These are phyloP conservation scores for Nemapogon koenigi DNA, from an alignment of 2,888 invertebrate species.

Conservation along the genomic window DNA sequence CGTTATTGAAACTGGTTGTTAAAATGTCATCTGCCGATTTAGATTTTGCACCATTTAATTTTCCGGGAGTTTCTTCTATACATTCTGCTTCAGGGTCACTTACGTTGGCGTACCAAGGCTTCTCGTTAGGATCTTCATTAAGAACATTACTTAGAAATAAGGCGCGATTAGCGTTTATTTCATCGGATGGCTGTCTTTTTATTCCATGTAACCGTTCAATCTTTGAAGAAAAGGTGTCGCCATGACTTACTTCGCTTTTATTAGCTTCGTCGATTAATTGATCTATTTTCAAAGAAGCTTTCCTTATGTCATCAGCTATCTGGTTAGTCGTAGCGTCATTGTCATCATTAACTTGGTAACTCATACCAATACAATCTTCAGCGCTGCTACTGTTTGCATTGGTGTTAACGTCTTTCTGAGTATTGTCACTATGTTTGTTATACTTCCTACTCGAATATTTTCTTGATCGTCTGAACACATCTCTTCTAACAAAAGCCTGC, in stretches of 20 bases:
- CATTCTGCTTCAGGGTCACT: conserved; percentile 55
- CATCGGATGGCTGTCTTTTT: conserved; percentile 53
- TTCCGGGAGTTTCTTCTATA: conserved; percentile 33
- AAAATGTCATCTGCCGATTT: conserved; percentile 47
- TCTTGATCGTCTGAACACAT: conserved; percentile 55
- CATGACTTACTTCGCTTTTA: conserved; percentile 39
- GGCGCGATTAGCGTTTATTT: conserved; percentile 53
- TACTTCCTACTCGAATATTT: conserved; percentile 57
- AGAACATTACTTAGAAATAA: conserved; percentile 50
- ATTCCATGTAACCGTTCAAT: conserved; percentile 66
- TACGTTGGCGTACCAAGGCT: conserved; percentile 59
- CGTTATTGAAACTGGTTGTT: conserved; percentile 30
- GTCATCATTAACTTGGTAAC: conserved; percentile 60
- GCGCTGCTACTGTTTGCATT: conserved; percentile 49
- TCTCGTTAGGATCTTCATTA: conserved; percentile 42
- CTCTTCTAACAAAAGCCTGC: conserved; percentile 56
- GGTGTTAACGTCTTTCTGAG: conserved; percentile 39
- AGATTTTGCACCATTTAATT: conserved; percentile 34
- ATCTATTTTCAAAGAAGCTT: conserved; percentile 64
- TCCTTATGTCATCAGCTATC: conserved; percentile 62
- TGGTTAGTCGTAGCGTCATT: conserved; percentile 61
- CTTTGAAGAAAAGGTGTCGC: conserved; percentile 58
- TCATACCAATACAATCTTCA: conserved; percentile 53
- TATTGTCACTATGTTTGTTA: conserved; percentile 37
- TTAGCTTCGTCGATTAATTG: conserved; percentile 52